Conservation (phyloP, 1,140 invertebrate genomes). For the Sycobia sp. region DNA sequence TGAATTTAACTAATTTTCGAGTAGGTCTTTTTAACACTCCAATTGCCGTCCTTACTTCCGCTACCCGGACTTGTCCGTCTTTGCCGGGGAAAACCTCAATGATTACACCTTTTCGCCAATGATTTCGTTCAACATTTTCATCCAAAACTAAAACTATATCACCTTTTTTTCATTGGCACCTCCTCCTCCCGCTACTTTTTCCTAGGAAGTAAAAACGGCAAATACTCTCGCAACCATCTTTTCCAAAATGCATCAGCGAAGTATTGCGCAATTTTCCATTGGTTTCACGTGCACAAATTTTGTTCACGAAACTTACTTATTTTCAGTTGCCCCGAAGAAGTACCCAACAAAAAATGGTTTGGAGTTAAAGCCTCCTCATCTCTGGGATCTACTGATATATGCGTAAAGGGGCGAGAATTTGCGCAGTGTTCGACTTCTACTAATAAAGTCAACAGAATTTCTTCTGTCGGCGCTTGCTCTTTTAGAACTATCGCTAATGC, state of each 20-base stretch:
- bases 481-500: background rate
- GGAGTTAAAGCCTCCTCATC: no score
- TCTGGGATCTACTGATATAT: no score
- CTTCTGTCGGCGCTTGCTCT: no score
- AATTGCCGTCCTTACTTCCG: background rate
- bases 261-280: slow-evolving; percentile 15
- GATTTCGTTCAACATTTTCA: background rate
- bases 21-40: background rate
- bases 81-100: background rate
- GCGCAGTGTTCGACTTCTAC: no score
- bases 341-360: no score
- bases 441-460: background rate
- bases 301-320: no score
- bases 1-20: background rate
- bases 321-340: no score
- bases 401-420: no score
- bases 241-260: no score
- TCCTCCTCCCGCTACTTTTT: slow-evolving; percentile 1
- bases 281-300: background rate
- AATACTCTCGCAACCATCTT: no score
- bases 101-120: background rate
- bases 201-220: background rate
- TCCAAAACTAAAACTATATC: slow-evolving; percentile 5
- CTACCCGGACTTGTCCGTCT: background rate
- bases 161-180: background rate